These are phyloP conservation scores for Ranitomeya variabilis DNA, from an alignment of 2,113 vertebrate species.

Conservation along the genomic window DNA sequence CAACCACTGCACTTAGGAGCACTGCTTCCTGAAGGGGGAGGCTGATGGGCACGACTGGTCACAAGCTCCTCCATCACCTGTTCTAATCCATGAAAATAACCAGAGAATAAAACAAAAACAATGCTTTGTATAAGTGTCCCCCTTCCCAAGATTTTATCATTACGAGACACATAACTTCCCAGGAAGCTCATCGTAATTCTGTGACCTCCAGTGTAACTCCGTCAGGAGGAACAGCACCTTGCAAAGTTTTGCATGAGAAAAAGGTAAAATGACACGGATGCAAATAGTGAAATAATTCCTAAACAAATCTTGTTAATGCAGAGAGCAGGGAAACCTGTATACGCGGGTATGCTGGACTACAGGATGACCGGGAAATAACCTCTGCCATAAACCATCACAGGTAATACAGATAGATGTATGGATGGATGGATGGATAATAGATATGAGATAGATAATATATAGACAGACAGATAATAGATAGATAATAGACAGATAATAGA, in stretches of 20 bases:
- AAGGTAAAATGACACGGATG: not conserved
- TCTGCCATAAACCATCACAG: not conserved
- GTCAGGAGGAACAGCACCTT: not conserved
- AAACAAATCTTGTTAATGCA: slow-evolving; percentile 1
- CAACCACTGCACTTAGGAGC: too few relatives aligned
- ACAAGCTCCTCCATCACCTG: too few relatives aligned
- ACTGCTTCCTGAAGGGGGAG: too few relatives aligned
- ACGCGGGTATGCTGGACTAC: not conserved
- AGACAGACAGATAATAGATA: not conserved
- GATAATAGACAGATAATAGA: not conserved
- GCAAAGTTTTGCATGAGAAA: not conserved
- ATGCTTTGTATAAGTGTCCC: too few relatives aligned
- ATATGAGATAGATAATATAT: too few relatives aligned
- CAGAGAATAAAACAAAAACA: too few relatives aligned
- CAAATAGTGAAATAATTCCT: slow-evolving; percentile 15
- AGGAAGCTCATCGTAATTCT: not conserved
- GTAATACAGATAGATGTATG: not conserved
- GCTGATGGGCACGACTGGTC: too few relatives aligned
- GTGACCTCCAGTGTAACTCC: not conserved
- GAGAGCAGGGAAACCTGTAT: not conserved
- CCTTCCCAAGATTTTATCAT: not conserved
- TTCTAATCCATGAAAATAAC: too few relatives aligned
- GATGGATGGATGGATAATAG: not conserved
- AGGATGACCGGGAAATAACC: not conserved
- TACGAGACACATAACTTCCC: not conserved